Evolutionary conservation across 2,888 invertebrate species (phyloP), one percentile per base, ranked within the genome.

Genomic region (Cactoblastis cactorum): DNA sequence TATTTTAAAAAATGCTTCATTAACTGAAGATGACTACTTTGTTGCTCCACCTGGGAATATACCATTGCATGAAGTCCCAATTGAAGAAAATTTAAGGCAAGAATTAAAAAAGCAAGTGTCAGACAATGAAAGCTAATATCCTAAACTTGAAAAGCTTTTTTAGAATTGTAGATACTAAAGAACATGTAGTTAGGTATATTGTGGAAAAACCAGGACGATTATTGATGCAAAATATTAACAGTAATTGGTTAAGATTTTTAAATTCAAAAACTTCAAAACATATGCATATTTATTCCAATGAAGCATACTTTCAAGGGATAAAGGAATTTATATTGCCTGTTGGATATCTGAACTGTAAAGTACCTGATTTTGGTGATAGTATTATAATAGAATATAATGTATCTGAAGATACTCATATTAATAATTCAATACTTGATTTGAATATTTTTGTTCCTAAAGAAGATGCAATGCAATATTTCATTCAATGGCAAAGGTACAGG

Each of bases 1-100:
- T 49, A 91, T 98, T 54, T 75, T 97, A 51, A 90, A 83, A 55
- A 96, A 97, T 91, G 95, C 97, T 1, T 69, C 87, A 33, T 60
- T 94, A 49, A 91, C 91, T 11, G 96, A 97, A 71, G 98, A 98
- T 76, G 96, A 96, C 64, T 98, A 97, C 77, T 98, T 97, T 89
- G 94, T 97, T 11, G 95, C 96, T 24, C 98, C 98, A 6, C 95
- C 95, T 12, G 97, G 97, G 61, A 96, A 96, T 75, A 94, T 95
- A 65, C 94, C 95, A 0, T 71, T 95, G 52, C 92, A 93, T 71
- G 87, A 88, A 74, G 67, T 86, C 11, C 41, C 51, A 32, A n/a
- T 34, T 37, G 41, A 56, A 43, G 70, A 78, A 9, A 49, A 9
- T 28, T 18, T 5, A 58, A 51, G 60, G 53, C 71, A 77, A 50